phyloP scores from a whole-genome alignment of 2,888 invertebrate genomes.

The Temnothorax unifasciatus region DNA sequence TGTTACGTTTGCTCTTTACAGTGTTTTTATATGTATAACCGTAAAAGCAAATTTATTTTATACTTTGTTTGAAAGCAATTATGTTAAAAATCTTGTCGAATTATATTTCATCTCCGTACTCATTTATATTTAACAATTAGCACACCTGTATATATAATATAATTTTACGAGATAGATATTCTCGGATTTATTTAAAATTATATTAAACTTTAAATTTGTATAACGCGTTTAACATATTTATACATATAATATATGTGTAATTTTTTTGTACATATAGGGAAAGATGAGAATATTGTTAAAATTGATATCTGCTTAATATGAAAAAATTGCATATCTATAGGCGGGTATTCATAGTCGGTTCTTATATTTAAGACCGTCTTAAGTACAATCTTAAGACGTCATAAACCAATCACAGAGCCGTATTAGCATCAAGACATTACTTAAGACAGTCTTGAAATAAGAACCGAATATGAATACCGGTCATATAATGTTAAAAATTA shows the following conservation, averaged over 20 bases:
- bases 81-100: not conserved
- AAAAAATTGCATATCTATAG: not conserved
- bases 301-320: not conserved
- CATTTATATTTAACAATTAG: conserved; percentile 6
- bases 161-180: not conserved
- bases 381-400: too few relatives aligned
- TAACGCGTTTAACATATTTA: not conserved
- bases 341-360: too few relatives aligned
- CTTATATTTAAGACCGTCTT: too few relatives aligned
- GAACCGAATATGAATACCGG: too few relatives aligned
- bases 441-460: too few relatives aligned
- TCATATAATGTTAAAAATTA: not conserved
- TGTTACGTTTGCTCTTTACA: not conserved
- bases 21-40: not conserved
- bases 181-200: not conserved
- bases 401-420: too few relatives aligned
- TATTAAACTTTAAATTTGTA: not conserved
- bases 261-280: not conserved
- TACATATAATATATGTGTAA: not conserved
- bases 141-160: not conserved
- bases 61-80: not conserved
- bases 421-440: too few relatives aligned
- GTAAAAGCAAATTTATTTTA: not conserved
- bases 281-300: not conserved
- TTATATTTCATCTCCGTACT: not conserved